Conservation (phyloP, 1,140 invertebrate species). For the Heliconius hermathena region DNA sequence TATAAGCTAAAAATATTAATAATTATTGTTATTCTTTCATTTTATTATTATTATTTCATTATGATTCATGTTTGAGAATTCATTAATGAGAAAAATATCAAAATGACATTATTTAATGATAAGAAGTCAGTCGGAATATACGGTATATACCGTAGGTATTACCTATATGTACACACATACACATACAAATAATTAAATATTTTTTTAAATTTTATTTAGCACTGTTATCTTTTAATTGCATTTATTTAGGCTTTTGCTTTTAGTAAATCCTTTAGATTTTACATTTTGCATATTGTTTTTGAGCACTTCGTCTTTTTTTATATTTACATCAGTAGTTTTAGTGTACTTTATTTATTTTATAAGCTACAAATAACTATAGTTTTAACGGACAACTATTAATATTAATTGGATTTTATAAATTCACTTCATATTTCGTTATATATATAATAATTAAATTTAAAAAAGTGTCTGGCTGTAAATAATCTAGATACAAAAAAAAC, state of each 20-base stretch:
- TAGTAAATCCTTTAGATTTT: conserved; percentile 29
- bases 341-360: neutral
- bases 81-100: too few relatives aligned
- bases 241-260: conserved; percentile 63
- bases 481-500: too few relatives aligned
- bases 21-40: too few relatives aligned
- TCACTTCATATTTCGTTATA: neutral
- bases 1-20: too few relatives aligned
- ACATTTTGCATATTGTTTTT: neutral
- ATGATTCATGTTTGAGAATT: too few relatives aligned
- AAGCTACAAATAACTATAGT: too few relatives aligned
- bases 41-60: too few relatives aligned
- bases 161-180: neutral
- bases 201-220: conserved; percentile 49
- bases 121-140: neutral
- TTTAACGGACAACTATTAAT: too few relatives aligned
- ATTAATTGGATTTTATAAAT: neutral
- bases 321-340: neutral
- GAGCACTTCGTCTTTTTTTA: neutral
- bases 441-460: neutral
- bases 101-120: too few relatives aligned
- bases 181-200: conserved; percentile 35
- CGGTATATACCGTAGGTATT: neutral
- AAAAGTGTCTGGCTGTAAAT: neutral
- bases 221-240: conserved; percentile 52